Evolutionary conservation across 1,140 invertebrate genomes (phyloP).

Genomic region (Paraescarpia echinospica): DNA sequence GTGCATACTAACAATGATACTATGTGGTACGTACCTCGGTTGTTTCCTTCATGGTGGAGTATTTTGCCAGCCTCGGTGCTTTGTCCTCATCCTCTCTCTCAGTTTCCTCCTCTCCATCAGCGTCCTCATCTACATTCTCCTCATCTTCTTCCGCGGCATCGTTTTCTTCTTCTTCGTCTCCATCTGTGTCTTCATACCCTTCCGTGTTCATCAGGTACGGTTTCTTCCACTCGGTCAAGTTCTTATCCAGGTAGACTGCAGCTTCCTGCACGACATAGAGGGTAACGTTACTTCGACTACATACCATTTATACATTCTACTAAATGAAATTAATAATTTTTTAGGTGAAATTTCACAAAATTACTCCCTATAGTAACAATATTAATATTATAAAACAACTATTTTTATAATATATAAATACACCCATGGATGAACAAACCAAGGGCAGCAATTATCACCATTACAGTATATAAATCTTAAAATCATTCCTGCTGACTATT

Average conservation of each 20-base stretch:
- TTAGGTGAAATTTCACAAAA: no score
- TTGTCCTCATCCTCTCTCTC: background rate
- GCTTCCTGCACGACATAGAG: constrained; percentile 1
- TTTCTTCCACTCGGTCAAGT: constrained; percentile 23
- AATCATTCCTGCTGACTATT: no score
- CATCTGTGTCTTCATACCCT: constrained; percentile 2
- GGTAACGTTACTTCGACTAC: background rate
- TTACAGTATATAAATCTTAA: no score
- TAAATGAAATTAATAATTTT: no score
- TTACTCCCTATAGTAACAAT: no score
- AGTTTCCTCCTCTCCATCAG: background rate
- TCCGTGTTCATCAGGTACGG: constrained; percentile 12
- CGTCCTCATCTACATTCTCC: background rate
- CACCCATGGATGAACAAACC: no score
- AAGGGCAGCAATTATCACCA: no score
- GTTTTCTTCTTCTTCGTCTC: background rate
- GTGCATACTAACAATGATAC: no score
- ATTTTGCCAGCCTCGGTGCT: constrained; percentile 5
- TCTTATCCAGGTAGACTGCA: constrained; percentile 11
- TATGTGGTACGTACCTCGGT: constrained; percentile 10
- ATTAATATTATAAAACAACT: no score
- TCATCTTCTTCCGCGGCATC: background rate
- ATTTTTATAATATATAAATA: no score
- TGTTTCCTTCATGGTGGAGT: constrained; percentile 22
- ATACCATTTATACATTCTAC: background rate